phyloP scores from a whole-genome alignment of 2,797 vertebrate species.

The Euthynnus affinis region DNA sequence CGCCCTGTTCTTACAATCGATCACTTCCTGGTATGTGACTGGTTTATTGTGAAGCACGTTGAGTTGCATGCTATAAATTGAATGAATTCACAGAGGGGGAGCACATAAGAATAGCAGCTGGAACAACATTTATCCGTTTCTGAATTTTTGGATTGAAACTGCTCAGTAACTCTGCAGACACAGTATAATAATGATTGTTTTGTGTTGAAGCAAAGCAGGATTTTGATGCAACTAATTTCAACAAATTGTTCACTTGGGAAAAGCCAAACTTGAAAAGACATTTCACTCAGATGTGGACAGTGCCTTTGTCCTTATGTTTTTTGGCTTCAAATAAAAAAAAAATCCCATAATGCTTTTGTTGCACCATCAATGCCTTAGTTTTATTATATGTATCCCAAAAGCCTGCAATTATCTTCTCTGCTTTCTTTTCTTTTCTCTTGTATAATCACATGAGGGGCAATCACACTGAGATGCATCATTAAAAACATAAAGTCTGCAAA shows the following conservation, averaged over 20 bases:
- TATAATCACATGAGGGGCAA: background rate
- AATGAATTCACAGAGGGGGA: conserved; percentile 1
- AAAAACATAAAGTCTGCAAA: background rate
- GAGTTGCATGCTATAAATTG: background rate
- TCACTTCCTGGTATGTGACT: background rate
- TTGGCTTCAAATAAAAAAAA: conserved; percentile 12
- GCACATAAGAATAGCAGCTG: background rate
- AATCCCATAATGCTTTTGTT: conserved; percentile 7
- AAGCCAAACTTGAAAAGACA: background rate
- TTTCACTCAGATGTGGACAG: background rate
- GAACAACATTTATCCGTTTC: background rate
- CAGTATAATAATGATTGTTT: background rate
- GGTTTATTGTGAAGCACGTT: conserved; percentile 1
- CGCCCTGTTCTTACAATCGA: background rate
- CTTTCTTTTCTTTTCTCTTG: conserved; percentile 14
- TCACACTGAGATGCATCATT: background rate
- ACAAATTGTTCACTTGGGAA: background rate
- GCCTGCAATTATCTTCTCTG: conserved; percentile 7
- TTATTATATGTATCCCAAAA: background rate
- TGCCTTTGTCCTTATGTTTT: background rate
- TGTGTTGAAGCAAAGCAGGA: background rate
- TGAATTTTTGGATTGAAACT: background rate
- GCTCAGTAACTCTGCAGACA: background rate
- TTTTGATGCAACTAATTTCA: background rate
- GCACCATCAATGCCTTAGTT: background rate